These are phyloP conservation scores for Nematostella vectensis DNA, from an alignment of 92 coral and sea anemone genomes.

Conservation along the genomic window DNA sequence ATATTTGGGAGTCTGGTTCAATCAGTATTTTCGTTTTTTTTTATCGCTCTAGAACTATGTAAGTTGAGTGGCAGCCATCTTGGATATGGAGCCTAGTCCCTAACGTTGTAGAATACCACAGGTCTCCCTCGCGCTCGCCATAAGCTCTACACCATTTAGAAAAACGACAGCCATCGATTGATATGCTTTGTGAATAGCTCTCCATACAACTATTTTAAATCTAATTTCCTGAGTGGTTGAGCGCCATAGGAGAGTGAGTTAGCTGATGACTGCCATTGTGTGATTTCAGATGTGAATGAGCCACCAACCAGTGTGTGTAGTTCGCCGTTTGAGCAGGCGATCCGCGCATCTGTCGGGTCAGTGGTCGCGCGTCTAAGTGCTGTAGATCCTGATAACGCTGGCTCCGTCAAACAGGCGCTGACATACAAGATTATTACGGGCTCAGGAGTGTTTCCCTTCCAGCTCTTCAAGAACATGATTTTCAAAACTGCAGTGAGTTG, in stretches of 20 bases:
- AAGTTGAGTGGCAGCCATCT: too few relatives aligned
- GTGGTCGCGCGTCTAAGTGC: constrained; percentile 41
- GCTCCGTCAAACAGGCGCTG: constrained; percentile 3
- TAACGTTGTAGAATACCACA: too few relatives aligned
- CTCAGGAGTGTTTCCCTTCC: too few relatives aligned
- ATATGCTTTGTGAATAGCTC: too few relatives aligned
- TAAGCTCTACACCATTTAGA: too few relatives aligned
- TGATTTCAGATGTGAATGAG: constrained; percentile 72
- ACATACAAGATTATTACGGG: not conserved
- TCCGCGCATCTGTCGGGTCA: constrained; percentile 58
- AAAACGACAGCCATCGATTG: too few relatives aligned
- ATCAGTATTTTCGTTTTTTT: too few relatives aligned
- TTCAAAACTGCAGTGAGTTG: not conserved
- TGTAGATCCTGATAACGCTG: constrained; percentile 81
- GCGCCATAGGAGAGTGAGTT: not conserved
- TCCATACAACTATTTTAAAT: too few relatives aligned
- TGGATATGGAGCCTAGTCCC: too few relatives aligned
- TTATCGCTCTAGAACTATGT: too few relatives aligned
- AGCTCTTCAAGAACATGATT: not conserved
- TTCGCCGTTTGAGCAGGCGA: constrained; percentile 30
- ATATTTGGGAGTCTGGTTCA: too few relatives aligned
- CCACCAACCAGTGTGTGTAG: constrained; percentile 47
- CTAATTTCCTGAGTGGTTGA: too few relatives aligned
- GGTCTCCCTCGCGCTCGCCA: not conserved
- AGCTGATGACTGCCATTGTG: not conserved